phyloP scores from a whole-genome alignment of 2,113 vertebrate species.

The Scolopax mira region DNA sequence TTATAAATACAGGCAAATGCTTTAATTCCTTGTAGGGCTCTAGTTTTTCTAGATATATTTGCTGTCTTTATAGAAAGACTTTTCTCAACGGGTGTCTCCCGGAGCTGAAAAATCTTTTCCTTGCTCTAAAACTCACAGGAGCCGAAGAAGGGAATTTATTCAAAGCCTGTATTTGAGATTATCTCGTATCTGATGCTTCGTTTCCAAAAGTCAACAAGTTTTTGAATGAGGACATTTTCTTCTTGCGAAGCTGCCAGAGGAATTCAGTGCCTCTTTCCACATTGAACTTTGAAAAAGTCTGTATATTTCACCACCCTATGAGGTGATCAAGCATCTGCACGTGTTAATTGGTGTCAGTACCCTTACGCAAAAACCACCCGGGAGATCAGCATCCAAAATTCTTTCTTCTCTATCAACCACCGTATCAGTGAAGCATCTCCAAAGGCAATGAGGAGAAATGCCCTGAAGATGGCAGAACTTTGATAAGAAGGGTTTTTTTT shows the following conservation, averaged over 20 bases:
- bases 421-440: background rate
- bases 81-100: background rate
- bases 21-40: background rate
- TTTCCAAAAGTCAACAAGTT: background rate
- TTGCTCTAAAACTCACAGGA: background rate
- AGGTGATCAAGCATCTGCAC: background rate
- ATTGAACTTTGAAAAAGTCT: background rate
- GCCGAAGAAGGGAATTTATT: background rate
- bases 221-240: background rate
- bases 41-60: background rate
- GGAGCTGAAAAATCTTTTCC: background rate
- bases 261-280: background rate
- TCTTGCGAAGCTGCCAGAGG: background rate
- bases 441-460: background rate
- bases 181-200: background rate
- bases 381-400: background rate
- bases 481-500: background rate
- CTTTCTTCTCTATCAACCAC: background rate
- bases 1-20: rapidly evolving
- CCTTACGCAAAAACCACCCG: background rate
- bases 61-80: background rate
- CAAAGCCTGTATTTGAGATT: background rate
- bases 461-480: background rate
- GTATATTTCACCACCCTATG: background rate
- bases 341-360: background rate